Evolutionary conservation across 2,113 vertebrate genomes (phyloP), one percentile per base, ranked within the genome.

Genomic region (Malurus alboscapulatus): DNA sequence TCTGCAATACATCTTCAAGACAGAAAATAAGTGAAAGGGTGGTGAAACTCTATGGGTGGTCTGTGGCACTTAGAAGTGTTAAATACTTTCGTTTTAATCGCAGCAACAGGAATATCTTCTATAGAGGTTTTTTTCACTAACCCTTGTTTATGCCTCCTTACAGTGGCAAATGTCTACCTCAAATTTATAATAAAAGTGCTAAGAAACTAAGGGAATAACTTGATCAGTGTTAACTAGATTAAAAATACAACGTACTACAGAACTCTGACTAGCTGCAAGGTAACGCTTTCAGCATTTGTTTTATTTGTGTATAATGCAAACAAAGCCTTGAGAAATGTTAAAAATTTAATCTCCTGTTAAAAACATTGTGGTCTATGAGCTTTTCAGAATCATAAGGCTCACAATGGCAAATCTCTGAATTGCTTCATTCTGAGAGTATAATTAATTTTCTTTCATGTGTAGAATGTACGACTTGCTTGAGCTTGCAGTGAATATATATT

Each of bases 391-490:
- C 12, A 2, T 44, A 55, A 76, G 16, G 9, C 18, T 85, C 55
- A 66, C 44, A 69, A 54, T 17, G 5, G 66, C 27, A 94, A 81
- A 93, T 92, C 25, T 75, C 50, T 78, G 57, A 77, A 93, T 42
- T 73, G 24, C 26, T 71, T 90, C 19, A 53, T 92, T 94, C 36
- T 82, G 29, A 59, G 11, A 65, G 10, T 22, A 50, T 62, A 84
- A 92, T 86, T 79, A 86, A 68, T 91, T 91, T 84, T 69, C 36
- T 76, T 90, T 80, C 42, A 48, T 30, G 24, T 75, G 24, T 57
- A 25, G 50, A 80, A 66, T 51, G 16, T 40, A 73, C 1, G 2
- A 77, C 57, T 92, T 86, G 29, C 47, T 59, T 80, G 38, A 84
- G 40, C 71, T 87, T 81, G 38, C n/a, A 53, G 20, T 42, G 32